Evolutionary conservation across 1,140 invertebrate species (phyloP).

Genomic region (Dinoponera quadriceps): DNA sequence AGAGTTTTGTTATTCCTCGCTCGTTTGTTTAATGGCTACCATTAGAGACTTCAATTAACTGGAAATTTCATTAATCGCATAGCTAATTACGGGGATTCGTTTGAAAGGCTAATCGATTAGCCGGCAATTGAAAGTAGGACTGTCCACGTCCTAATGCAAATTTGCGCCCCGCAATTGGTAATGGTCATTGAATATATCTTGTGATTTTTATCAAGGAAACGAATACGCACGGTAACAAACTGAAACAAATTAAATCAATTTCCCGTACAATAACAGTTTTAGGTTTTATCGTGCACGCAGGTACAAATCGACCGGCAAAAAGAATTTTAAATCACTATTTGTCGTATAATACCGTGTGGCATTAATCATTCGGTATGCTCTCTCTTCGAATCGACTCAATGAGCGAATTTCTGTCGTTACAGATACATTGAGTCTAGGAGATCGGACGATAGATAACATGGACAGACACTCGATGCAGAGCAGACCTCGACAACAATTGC

Average conservation of each 20-base stretch:
- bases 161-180: neutral
- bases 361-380: slow-evolving; percentile 18
- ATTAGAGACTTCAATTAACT: slow-evolving; percentile 45
- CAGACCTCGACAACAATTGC: slow-evolving; percentile 82
- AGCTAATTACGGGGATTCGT: neutral
- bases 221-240: neutral
- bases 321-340: slow-evolving; percentile 16
- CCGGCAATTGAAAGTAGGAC: slow-evolving; percentile 7
- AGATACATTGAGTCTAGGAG: slow-evolving; percentile 84
- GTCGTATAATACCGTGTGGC: neutral
- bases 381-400: slow-evolving; percentile 43
- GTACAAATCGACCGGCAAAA: neutral
- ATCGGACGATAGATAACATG: slow-evolving; percentile 80
- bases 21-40: slow-evolving; percentile 30
- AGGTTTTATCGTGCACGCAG: neutral
- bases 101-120: slow-evolving; percentile 24
- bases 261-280: neutral
- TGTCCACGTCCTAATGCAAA: neutral
- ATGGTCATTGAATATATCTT: neutral
- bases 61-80: slow-evolving; percentile 41
- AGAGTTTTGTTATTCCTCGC: slow-evolving; percentile 16
- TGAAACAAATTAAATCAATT: neutral
- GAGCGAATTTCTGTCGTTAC: slow-evolving; percentile 66
- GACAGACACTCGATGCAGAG: slow-evolving; percentile 80
- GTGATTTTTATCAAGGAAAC: neutral